Conservation (phyloP, 2,888 invertebrate genomes). For the Pachymerium ferrugineum region DNA sequence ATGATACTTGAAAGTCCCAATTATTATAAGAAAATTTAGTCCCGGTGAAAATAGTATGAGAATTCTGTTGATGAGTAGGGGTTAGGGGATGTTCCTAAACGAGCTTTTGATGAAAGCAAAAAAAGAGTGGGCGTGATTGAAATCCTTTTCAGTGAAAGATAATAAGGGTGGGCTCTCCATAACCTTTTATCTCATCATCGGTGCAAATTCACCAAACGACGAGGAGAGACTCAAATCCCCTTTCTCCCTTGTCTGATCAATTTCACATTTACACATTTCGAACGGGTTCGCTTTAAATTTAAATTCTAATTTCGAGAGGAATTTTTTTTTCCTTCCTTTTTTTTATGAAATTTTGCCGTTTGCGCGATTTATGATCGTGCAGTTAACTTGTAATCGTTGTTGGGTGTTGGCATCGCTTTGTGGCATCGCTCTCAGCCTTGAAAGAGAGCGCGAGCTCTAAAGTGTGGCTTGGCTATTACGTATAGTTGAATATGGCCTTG, state of each 20-base stretch:
- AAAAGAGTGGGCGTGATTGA: conserved; percentile 25
- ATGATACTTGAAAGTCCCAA: not conserved
- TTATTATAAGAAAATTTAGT: not conserved
- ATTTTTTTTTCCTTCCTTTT: not conserved
- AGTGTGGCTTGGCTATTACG: conserved; percentile 24
- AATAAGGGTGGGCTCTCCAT: conserved; percentile 27
- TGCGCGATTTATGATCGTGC: conserved; percentile 2
- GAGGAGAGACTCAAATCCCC: conserved; percentile 20
- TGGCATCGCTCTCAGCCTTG: conserved; percentile 16
- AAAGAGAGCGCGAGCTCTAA: conserved; percentile 17
- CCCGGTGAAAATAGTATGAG: conserved; percentile 3
- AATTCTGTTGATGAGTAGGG: not conserved
- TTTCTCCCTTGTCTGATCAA: conserved; percentile 14
- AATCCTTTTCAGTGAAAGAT: conserved; percentile 27
- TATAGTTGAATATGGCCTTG: conserved; percentile 17
- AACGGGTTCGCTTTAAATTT: conserved; percentile 9
- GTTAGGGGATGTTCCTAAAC: conserved; percentile 24
- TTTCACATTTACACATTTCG: conserved; percentile 25
- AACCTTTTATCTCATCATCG: conserved; percentile 25
- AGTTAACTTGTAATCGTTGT: conserved; percentile 22
- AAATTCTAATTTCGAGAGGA: conserved; percentile 1
- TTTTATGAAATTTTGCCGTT: conserved; percentile 10
- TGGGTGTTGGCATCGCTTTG: conserved; percentile 25
- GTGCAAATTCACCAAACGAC: conserved; percentile 27
- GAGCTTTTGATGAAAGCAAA: conserved; percentile 32